Evolutionary conservation across 2,113 vertebrate species (phyloP), one percentile per base, ranked within the genome.

Genomic region (Alces alces): DNA sequence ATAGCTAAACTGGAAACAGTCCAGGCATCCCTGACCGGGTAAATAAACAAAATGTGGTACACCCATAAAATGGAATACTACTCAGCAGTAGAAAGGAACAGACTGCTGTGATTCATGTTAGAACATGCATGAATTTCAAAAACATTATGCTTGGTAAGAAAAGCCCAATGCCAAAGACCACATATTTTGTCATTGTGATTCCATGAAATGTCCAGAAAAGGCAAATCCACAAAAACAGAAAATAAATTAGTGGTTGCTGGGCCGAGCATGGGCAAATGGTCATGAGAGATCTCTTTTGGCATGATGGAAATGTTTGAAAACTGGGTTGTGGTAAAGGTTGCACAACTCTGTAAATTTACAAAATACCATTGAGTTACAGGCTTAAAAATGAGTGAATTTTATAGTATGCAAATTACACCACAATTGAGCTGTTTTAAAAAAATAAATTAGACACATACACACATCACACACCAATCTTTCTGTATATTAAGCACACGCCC

Each of bases 41-140:
- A 58, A 80, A 47, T 54, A 19, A 95, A 70, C 7, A 90, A 95
- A 94, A 52, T 61, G n/a, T 86, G 30, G n/a, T 45, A 96, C 17
- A 88, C 73, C 39, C 52, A 89, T 86, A 95, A 97, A 94, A 86
- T 96, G 27, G 43, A 95, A 88, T 93, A 58, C 27, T 96, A 89
- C 19, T 94, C 70, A 96, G 30, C 30, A 54, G 66, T 30, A 96
- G 58, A 96, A 93, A 95, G 1, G 55, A 95, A 73, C 7, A 47
- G 80, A 82, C 10, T 54, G 13, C 10, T 83, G 4, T 10, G 30
- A 87, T 86, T 83, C 54, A 57, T 78, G 13, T 33, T 88, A 8
- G n/a, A 85, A 76, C 23, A 55, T 76, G 10, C 6, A 47, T 14
- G 21, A 84, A 93, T 96, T 91, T 96, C 7, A 84, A 93, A 93